A percentile compares a stretch with the other conserved stretches of the same genome.
phyloP scores from a whole-genome alignment of 2,888 invertebrate genomes.

The Amphipyra berbera region DNA sequence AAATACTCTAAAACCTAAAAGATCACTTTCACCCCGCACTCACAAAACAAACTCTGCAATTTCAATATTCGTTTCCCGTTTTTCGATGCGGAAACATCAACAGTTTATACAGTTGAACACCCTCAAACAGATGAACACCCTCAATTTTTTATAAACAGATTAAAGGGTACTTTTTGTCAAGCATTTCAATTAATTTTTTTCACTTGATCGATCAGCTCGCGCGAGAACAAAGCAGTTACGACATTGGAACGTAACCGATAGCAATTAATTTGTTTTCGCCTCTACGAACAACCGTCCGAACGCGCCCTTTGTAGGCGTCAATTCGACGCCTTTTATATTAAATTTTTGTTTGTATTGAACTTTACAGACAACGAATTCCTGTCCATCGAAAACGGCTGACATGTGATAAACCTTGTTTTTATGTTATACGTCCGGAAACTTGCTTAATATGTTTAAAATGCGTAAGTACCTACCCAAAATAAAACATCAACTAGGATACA shows the following conservation, averaged over 20 bases:
- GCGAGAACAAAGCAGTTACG: constrained; percentile 87
- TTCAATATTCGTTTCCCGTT: constrained; percentile 15
- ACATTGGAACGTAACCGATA: constrained; percentile 84
- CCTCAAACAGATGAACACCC: constrained; percentile 41
- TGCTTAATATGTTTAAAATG: too few species aligned
- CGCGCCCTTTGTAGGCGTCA: constrained; percentile 80
- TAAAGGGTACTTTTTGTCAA: constrained; percentile 64
- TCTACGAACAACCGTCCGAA: constrained; percentile 77
- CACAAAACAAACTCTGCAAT: neutral
- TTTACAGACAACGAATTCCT: constrained; percentile 57
- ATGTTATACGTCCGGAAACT: neutral
- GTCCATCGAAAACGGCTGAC: constrained; percentile 3
- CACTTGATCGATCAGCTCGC: constrained; percentile 83
- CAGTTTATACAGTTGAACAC: constrained; percentile 34
- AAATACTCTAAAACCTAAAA: too few species aligned
- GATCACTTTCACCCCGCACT: too few species aligned
- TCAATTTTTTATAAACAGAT: constrained; percentile 49
- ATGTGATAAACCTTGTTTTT: constrained; percentile 14
- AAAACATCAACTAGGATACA: too few species aligned
- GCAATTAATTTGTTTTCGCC: constrained; percentile 88
- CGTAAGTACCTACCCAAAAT: too few species aligned
- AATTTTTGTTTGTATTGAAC: constrained; percentile 74
- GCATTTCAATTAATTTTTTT: constrained; percentile 87
- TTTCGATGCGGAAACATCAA: constrained; percentile 34
- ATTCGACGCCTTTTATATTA: constrained; percentile 80